A percentile compares a stretch with the other conserved stretches of the same genome.
Conservation (phyloP, 2,113 vertebrate genomes). For the Myotis lucifugus region DNA sequence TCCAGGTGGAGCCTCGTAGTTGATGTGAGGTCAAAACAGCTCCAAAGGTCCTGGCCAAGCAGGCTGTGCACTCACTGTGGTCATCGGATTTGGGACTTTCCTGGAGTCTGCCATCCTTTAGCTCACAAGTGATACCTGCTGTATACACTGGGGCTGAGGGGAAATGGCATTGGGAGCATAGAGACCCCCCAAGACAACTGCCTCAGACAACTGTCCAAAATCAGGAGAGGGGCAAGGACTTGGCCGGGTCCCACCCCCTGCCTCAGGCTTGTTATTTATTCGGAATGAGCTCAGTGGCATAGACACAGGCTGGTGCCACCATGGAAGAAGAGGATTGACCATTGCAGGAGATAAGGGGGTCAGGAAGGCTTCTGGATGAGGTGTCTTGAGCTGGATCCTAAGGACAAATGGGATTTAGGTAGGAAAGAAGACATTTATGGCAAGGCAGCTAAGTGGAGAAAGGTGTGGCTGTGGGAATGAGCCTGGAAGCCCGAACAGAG, state of each 20-base stretch:
- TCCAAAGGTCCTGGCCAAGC: background rate
- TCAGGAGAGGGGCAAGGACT: background rate
- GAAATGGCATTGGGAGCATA: background rate
- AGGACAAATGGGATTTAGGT: background rate
- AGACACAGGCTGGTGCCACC: background rate
- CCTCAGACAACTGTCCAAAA: background rate
- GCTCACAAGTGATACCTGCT: background rate
- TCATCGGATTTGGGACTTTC: background rate
- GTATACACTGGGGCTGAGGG: background rate
- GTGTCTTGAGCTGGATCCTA: background rate
- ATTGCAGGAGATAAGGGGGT: background rate
- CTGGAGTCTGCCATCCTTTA: background rate
- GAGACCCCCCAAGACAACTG: background rate
- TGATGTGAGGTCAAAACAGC: background rate
- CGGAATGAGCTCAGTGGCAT: background rate
- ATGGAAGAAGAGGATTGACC: background rate
- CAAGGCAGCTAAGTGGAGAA: background rate
- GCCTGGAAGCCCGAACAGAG: background rate
- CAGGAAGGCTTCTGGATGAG: background rate
- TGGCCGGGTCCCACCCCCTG: background rate
- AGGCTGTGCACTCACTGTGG: background rate
- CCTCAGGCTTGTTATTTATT: background rate
- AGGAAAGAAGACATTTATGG: background rate
- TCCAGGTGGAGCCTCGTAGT: background rate
- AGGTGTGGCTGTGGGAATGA: background rate